Evolutionary conservation across 2,797 vertebrate genomes (phyloP).

Genomic region (Catamblyrhynchus diadema): DNA sequence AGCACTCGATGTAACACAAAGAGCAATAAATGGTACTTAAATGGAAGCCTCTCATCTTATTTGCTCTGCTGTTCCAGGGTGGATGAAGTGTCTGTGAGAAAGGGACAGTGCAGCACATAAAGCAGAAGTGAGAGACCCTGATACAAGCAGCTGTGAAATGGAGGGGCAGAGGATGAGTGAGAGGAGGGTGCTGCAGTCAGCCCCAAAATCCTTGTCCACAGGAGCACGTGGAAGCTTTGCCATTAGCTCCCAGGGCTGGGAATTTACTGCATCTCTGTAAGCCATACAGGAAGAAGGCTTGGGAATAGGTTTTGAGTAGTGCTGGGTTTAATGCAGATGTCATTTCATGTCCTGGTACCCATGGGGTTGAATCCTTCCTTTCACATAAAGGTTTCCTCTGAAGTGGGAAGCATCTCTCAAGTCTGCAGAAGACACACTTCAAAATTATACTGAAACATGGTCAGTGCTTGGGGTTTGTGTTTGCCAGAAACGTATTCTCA

Average conservation of each 20-base stretch:
- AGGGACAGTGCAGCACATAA: not conserved
- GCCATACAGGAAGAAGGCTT: not conserved
- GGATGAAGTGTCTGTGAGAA: not conserved
- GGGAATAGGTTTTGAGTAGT: not conserved
- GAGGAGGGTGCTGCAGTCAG: not conserved
- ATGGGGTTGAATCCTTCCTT: not conserved
- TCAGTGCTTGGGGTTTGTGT: not conserved
- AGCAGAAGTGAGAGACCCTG: not conserved
- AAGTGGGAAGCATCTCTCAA: not conserved
- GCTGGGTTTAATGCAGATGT: not conserved
- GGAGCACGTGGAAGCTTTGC: not conserved
- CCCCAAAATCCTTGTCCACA: not conserved
- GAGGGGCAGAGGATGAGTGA: not conserved
- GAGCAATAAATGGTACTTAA: not conserved
- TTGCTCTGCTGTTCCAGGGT: not conserved
- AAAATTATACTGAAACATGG: not conserved
- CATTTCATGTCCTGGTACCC: not conserved
- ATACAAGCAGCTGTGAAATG: not conserved
- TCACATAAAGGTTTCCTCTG: not conserved
- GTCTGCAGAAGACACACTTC: not conserved
- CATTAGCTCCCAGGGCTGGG: no score
- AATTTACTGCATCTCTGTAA: not conserved
- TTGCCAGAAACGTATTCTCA: not conserved
- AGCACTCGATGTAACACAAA: not conserved
- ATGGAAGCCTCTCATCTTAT: not conserved